These are phyloP conservation scores for Acleris cristana DNA, from an alignment of 2,888 invertebrate genomes.

Conservation along the genomic window DNA sequence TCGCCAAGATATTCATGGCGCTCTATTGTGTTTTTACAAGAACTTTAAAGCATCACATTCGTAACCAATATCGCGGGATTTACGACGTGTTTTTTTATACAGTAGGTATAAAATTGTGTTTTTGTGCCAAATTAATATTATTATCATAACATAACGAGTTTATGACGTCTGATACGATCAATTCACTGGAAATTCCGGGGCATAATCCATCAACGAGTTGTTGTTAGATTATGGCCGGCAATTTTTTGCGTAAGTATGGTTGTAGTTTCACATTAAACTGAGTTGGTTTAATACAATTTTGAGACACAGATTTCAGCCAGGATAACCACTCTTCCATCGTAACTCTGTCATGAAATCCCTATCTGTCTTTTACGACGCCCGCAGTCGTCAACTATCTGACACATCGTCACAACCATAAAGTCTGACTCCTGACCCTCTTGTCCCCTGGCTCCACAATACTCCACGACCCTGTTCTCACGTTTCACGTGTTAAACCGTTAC, in stretches of 20 bases:
- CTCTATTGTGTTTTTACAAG: not conserved
- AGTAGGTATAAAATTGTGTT: too few species aligned
- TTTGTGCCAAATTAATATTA: too few species aligned
- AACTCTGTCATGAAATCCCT: slow-evolving; percentile 8
- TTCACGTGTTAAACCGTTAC: slow-evolving; percentile 40
- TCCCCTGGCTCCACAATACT: slow-evolving; percentile 6
- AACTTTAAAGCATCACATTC: too few species aligned
- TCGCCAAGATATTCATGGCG: slow-evolving; percentile 9
- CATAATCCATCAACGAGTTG: too few species aligned
- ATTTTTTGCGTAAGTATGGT: not conserved
- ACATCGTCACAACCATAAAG: slow-evolving; percentile 10
- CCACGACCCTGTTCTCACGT: slow-evolving; percentile 41
- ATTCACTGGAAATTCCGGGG: too few species aligned
- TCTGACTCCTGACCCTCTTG: slow-evolving; percentile 14
- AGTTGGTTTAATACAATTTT: not conserved
- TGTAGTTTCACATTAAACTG: too few species aligned
- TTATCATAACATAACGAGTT: too few species aligned
- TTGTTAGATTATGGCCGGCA: too few species aligned
- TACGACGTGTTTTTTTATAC: too few species aligned
- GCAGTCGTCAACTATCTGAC: not conserved
- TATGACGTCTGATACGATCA: too few species aligned
- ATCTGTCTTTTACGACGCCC: not conserved
- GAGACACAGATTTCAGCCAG: not conserved
- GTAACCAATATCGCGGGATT: too few species aligned
- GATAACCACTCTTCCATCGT: not conserved